phyloP scores from a whole-genome alignment of 2,888 invertebrate genomes.

The Cantharis lateralis region DNA sequence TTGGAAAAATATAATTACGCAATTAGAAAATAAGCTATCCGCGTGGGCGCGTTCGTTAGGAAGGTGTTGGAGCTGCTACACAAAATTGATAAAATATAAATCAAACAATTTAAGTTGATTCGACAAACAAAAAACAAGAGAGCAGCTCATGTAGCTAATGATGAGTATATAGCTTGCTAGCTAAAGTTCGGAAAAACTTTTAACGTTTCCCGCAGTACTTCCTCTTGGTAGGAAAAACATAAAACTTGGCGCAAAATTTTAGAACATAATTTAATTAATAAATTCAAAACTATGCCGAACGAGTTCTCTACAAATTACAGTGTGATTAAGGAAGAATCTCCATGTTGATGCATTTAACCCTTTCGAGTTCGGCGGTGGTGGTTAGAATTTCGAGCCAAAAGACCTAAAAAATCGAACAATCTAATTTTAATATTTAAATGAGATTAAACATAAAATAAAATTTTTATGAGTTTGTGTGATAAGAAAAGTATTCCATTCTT shows the following conservation, averaged over 20 bases:
- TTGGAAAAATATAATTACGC: neutral
- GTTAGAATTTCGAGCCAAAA: neutral
- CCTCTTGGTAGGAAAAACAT: neutral
- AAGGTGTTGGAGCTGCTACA: neutral
- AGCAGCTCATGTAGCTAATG: neutral
- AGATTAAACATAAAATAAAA: slow-evolving; percentile 1
- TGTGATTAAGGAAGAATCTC: neutral
- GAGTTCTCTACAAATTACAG: neutral
- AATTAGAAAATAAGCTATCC: neutral
- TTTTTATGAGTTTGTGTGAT: slow-evolving; percentile 3
- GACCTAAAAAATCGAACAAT: neutral
- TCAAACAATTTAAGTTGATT: neutral
- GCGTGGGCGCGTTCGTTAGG: neutral
- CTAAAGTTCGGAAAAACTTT: neutral
- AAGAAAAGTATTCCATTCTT: neutral
- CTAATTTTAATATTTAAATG: neutral
- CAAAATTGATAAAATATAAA: neutral
- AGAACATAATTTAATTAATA: neutral
- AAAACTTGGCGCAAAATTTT: neutral
- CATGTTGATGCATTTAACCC: neutral
- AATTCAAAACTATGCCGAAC: neutral
- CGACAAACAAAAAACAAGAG: neutral
- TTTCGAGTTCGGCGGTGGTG: neutral
- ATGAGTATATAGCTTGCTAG: neutral
- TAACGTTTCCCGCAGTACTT: neutral